These are phyloP conservation scores for Antechinus stuartii DNA, from an alignment of 2,113 vertebrate species.

Conservation along the genomic window DNA sequence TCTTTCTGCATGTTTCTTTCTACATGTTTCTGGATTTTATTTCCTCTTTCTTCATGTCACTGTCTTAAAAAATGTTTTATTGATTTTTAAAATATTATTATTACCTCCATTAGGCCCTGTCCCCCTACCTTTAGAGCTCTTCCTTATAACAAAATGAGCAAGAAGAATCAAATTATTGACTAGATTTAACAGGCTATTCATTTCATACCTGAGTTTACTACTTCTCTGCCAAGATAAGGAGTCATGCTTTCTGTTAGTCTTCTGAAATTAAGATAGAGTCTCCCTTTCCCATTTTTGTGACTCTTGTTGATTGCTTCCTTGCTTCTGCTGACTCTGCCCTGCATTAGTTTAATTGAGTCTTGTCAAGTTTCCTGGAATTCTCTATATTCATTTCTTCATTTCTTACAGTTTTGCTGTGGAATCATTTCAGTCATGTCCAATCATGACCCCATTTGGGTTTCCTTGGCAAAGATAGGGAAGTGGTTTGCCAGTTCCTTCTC, in stretches of 20 bases:
- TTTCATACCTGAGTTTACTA: neutral
- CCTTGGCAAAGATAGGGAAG: too few species aligned
- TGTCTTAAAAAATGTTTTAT: neutral
- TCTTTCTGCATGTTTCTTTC: neutral
- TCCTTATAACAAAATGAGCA: neutral
- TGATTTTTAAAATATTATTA: neutral
- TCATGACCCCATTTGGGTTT: too few species aligned
- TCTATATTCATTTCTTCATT: neutral
- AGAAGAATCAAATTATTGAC: neutral
- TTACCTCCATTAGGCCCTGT: neutral
- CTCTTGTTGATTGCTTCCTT: neutral
- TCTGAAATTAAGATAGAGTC: neutral
- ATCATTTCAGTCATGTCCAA: too few species aligned
- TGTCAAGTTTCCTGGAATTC: neutral
- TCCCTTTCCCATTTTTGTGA: neutral
- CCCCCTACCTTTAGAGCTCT: neutral
- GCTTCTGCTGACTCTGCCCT: neutral
- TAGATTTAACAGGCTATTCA: neutral
- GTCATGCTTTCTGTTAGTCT: neutral
- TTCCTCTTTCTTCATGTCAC: neutral
- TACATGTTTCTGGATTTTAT: neutral
- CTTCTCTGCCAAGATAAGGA: neutral
- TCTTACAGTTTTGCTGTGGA: neutral
- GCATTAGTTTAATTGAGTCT: neutral
- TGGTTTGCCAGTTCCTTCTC: too few species aligned